Conservation (phyloP, 23 tunicate genomes). For the Trididemnum miniatum region DNA sequence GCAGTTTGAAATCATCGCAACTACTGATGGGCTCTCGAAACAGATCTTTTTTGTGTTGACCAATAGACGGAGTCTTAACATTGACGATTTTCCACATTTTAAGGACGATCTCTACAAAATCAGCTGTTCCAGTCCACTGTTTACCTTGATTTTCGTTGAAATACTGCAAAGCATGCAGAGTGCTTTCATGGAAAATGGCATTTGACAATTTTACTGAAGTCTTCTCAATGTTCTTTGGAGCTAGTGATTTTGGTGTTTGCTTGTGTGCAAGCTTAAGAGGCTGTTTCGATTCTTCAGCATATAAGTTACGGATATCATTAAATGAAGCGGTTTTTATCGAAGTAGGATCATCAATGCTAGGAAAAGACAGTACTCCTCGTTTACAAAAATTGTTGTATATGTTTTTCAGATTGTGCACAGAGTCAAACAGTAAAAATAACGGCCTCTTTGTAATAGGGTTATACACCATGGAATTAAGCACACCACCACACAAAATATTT, state of each 20-base stretch:
- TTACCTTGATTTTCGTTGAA: slow-evolving; percentile 12
- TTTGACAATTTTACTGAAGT: slow-evolving; percentile 24
- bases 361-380: slow-evolving; percentile 1
- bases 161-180: slow-evolving; percentile 22
- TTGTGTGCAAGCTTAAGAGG: slow-evolving; percentile 23
- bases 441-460: slow-evolving; percentile 14
- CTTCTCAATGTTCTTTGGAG: slow-evolving; percentile 22
- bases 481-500: slow-evolving; percentile 2
- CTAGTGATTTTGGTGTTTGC: background rate
- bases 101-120: slow-evolving; percentile 13
- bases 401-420: slow-evolving; percentile 11
- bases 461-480: background rate
- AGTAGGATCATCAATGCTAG: slow-evolving; percentile 13
- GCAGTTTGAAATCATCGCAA: slow-evolving; percentile 22
- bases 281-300: slow-evolving; percentile 9
- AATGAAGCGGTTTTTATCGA: slow-evolving; percentile 7
- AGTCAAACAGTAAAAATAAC: slow-evolving; percentile 26
- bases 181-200: slow-evolving; percentile 25
- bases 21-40: slow-evolving; percentile 1
- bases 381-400: slow-evolving; percentile 16
- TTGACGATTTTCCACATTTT: slow-evolving; percentile 28
- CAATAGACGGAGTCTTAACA: slow-evolving; percentile 27
- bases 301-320: slow-evolving; percentile 12
- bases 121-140: background rate
- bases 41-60: slow-evolving; percentile 19